A percentile compares a stretch with the other conserved stretches of the same genome.
These are phyloP conservation scores for Drosophila auraria DNA, from an alignment of 1,140 invertebrate species.

Conservation along the genomic window DNA sequence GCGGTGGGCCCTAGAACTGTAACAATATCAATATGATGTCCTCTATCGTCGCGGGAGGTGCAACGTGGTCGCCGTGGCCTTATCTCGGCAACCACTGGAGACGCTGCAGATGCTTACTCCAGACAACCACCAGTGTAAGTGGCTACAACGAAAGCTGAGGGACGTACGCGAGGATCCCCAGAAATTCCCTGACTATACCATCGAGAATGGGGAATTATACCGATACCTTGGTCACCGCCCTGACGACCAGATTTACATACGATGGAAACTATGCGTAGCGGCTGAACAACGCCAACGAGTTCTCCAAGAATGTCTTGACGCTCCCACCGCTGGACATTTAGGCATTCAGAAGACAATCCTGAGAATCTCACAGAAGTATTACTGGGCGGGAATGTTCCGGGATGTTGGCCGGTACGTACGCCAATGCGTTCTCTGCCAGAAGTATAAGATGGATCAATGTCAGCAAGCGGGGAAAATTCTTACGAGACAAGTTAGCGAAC, in stretches of 20 bases:
- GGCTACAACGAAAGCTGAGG: neutral
- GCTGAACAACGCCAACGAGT: neutral
- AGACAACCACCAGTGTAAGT: too few relatives aligned
- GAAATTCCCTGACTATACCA: slow-evolving; percentile 1
- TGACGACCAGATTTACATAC: neutral
- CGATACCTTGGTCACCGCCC: neutral
- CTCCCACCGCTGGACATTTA: neutral
- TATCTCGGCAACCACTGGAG: neutral
- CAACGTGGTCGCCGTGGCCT: too few relatives aligned
- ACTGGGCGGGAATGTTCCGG: slow-evolving; percentile 1
- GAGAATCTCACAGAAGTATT: neutral
- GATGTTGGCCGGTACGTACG: neutral
- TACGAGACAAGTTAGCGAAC: neutral
- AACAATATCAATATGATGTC: too few relatives aligned
- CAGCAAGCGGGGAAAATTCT: neutral
- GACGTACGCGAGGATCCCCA: neutral
- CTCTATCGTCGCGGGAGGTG: too few relatives aligned
- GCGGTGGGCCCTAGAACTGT: too few relatives aligned
- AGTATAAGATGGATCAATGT: neutral
- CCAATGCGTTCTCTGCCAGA: neutral
- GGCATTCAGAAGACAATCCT: neutral
- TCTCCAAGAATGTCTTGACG: slow-evolving; percentile 4
- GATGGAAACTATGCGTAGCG: neutral
- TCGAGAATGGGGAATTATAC: slow-evolving; percentile 7
- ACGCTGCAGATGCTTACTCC: too few relatives aligned